These are phyloP conservation scores for Paragorgia papillata DNA, from an alignment of 92 coral and sea anemone genomes.

Conservation along the genomic window DNA sequence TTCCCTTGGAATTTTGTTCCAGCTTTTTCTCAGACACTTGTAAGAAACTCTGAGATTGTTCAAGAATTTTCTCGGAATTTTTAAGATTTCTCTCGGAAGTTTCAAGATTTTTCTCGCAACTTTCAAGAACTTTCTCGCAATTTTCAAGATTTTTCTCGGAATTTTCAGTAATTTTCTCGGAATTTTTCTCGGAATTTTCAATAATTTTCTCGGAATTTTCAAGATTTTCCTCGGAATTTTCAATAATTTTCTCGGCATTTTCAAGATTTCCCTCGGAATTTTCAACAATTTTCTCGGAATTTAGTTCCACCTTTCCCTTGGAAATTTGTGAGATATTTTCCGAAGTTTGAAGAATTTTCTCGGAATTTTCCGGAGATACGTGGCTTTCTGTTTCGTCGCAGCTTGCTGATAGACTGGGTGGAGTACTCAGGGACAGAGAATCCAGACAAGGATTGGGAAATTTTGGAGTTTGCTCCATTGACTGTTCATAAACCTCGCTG, in stretches of 20 bases:
- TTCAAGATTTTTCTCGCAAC: neutral
- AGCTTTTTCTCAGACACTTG: neutral
- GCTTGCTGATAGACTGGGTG: neutral
- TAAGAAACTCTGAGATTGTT: neutral
- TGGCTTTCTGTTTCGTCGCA: neutral
- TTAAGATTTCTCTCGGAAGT: too few relatives aligned
- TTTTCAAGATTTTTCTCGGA: neutral
- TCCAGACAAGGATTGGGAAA: neutral
- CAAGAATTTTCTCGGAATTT: neutral
- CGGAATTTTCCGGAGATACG: neutral
- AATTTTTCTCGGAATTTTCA: neutral
- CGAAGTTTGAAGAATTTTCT: neutral
- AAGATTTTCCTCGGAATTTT: too few relatives aligned
- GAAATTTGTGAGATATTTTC: neutral
- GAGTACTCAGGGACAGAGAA: neutral
- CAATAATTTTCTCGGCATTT: neutral
- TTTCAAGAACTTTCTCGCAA: too few relatives aligned
- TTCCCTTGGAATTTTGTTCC: neutral
- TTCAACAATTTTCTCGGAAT: neutral
- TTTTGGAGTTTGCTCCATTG: conserved; percentile 21
- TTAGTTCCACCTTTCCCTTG: neutral
- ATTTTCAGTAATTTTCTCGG: neutral
- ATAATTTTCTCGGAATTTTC: neutral
- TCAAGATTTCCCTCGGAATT: neutral
- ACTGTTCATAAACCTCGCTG: conserved; percentile 88